phyloP scores from a whole-genome alignment of 2,797 vertebrate genomes.

The Hoplostethus atlanticus region DNA sequence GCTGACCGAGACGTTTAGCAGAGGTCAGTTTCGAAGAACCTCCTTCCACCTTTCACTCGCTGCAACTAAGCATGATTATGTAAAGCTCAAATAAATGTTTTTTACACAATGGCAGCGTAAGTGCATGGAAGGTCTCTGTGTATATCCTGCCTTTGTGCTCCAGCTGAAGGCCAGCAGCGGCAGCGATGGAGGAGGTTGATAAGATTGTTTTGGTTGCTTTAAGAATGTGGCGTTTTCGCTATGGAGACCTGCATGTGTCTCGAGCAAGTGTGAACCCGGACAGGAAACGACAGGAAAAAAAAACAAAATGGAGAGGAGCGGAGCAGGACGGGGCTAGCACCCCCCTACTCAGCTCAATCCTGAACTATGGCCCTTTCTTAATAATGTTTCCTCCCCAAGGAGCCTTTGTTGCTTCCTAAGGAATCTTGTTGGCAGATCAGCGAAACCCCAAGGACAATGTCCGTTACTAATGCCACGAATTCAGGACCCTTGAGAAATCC shows the following conservation, averaged over 20 bases:
- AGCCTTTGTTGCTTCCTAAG: constrained; percentile 33
- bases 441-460: constrained; percentile 34
- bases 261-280: constrained; percentile 9
- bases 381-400: constrained; percentile 58
- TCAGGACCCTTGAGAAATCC: background rate
- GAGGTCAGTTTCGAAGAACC: background rate
- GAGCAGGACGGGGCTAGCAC: constrained; percentile 9
- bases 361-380: constrained; percentile 49
- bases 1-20: background rate
- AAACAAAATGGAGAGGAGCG: constrained; percentile 4
- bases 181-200: constrained; percentile 40
- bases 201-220: constrained; percentile 56
- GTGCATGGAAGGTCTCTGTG: background rate
- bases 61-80: background rate
- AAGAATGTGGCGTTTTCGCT: constrained; percentile 32
- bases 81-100: constrained; percentile 1
- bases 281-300: constrained; percentile 58
- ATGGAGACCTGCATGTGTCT: constrained; percentile 16
- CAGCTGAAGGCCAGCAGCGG: constrained; percentile 22
- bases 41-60: background rate
- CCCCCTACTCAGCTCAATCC: background rate
- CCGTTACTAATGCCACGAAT: background rate
- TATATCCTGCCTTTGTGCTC: constrained; percentile 60
- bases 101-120: constrained; percentile 17
- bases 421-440: constrained; percentile 25